Percentiles rank a stretch among this genome's conserved stretches.
These are phyloP conservation scores for Entomyzon cyanotis DNA, from an alignment of 2,113 vertebrate genomes.

Conservation along the genomic window DNA sequence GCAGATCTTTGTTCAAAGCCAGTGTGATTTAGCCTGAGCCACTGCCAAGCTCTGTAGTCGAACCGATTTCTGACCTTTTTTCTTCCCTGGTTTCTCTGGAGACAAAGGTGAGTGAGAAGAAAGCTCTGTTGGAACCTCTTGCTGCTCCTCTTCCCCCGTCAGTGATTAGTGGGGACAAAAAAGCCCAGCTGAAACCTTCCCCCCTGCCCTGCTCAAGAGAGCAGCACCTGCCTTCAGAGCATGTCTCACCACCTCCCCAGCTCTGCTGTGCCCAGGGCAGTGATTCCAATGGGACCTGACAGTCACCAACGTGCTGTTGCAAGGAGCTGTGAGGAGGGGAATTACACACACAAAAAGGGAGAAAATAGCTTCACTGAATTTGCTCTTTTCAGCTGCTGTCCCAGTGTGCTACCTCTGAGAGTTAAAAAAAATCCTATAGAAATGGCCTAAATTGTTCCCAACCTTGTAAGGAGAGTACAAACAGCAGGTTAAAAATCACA, in stretches of 20 bases:
- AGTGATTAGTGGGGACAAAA: not conserved
- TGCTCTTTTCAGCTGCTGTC: not conserved
- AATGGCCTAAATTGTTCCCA: not conserved
- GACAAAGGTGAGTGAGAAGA: not conserved
- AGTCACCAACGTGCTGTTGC: fast-evolving
- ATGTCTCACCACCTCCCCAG: fast-evolving
- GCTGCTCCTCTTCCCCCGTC: not conserved
- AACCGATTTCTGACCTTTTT: not conserved
- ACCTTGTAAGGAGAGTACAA: not conserved
- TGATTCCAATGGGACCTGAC: fast-evolving
- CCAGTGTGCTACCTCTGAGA: not conserved
- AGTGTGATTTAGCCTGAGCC: not conserved
- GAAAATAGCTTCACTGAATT: not conserved
- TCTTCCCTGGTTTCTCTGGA: not conserved
- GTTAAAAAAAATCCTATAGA: not conserved
- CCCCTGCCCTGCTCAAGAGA: not conserved
- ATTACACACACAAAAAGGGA: not conserved
- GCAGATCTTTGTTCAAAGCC: not conserved
- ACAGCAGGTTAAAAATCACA: not conserved
- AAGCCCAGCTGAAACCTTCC: not conserved
- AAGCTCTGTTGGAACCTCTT: not conserved
- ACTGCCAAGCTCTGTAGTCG: not conserved
- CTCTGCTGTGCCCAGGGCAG: not conserved
- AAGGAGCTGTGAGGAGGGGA: not conserved
- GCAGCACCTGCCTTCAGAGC: not conserved